Evolutionary conservation across 2,797 vertebrate genomes (phyloP).

Genomic region (Sylvilagus floridanus): DNA sequence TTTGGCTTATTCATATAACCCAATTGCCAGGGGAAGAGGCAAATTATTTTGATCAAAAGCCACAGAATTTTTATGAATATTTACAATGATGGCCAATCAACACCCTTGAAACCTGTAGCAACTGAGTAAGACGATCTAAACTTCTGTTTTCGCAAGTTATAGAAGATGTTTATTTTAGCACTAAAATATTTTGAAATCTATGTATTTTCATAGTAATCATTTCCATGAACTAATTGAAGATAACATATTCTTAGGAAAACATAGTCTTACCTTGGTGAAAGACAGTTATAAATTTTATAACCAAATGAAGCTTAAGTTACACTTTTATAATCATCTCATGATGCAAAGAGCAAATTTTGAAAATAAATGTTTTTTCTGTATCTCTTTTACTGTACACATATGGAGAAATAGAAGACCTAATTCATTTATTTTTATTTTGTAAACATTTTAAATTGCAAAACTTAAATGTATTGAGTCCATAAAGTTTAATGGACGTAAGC

Average conservation of each 20-base stretch:
- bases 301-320: background rate
- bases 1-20: background rate
- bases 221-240: too few species aligned
- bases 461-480: too few species aligned
- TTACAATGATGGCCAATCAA: background rate
- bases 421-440: too few species aligned
- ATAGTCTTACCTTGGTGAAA: too few species aligned
- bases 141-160: background rate
- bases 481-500: background rate
- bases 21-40: background rate
- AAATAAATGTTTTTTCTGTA: background rate
- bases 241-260: too few species aligned
- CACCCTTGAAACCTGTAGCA: background rate
- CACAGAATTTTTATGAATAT: background rate
- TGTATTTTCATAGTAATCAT: too few species aligned
- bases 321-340: background rate
- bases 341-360: background rate
- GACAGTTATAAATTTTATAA: too few species aligned
- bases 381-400: background rate
- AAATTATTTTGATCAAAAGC: background rate
- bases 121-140: background rate
- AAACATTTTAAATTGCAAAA: too few species aligned
- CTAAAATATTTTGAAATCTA: too few species aligned
- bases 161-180: too few species aligned
- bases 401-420: background rate